A percentile compares a stretch with the other conserved stretches of the same genome.
Evolutionary conservation across 2,888 invertebrate species (phyloP).

Genomic region (Archaeoteleia sp.): DNA sequence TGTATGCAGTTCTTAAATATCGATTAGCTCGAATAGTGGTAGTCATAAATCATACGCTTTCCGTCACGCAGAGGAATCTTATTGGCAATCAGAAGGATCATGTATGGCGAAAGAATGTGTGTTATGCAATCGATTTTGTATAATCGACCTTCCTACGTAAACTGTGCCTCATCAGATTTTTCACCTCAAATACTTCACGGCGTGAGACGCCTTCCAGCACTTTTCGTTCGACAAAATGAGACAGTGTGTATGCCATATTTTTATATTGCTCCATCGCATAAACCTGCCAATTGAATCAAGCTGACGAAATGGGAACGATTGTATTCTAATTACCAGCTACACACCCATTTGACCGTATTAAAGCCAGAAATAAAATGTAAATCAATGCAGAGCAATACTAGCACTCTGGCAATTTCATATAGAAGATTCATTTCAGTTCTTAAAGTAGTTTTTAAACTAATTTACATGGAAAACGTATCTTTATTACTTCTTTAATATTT

Average conservation of each 20-base stretch:
- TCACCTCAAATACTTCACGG: constrained; percentile 1
- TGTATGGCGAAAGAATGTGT: constrained; percentile 39
- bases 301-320: constrained; percentile 18
- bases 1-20: no score
- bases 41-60: constrained; percentile 23
- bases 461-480: no score
- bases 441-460: no score
- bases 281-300: constrained; percentile 11
- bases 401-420: no score
- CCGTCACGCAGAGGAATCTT: constrained; percentile 21
- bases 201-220: neutral
- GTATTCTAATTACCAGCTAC: constrained; percentile 14
- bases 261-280: constrained; percentile 8
- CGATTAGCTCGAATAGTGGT: neutral
- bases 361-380: constrained; percentile 15
- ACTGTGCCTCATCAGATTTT: neutral
- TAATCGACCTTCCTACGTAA: neutral
- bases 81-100: constrained; percentile 29
- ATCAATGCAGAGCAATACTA: no score
- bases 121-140: constrained; percentile 5
- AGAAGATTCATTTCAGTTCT: no score
- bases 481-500: no score
- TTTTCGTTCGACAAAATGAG: neutral
- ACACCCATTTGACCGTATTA: constrained; percentile 14
- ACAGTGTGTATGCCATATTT: neutral